Percentiles rank a stretch among this genome's conserved stretches.
Evolutionary conservation across 2,797 vertebrate species (phyloP).

Genomic region (Phalanger gymnotis): DNA sequence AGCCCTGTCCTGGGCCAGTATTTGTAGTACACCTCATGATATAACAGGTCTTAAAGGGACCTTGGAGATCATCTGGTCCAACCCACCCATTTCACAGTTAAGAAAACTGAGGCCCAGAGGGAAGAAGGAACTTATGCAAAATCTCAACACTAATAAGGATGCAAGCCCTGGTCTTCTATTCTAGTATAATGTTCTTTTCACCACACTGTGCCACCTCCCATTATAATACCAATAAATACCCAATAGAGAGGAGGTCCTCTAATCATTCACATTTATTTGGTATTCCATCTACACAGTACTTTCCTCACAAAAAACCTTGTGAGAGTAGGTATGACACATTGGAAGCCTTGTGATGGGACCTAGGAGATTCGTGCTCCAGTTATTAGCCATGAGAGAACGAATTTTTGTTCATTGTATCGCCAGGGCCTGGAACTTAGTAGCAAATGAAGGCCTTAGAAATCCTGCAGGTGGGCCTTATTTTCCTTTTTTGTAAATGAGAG

Average conservation of each 20-base stretch:
- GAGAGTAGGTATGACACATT: not conserved
- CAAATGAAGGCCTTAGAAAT: not conserved
- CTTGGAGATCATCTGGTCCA: not conserved
- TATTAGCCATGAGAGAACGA: not conserved
- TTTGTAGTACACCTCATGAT: not conserved
- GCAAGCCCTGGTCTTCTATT: not conserved
- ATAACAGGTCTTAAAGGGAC: not conserved
- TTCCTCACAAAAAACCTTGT: not conserved
- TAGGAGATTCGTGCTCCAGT: not conserved
- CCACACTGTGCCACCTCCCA: not conserved
- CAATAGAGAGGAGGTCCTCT: not conserved
- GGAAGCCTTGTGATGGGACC: not conserved
- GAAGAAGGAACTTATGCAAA: not conserved
- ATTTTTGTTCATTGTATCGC: not conserved
- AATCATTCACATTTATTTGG: not conserved
- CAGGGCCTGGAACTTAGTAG: not conserved
- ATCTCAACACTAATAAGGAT: not conserved
- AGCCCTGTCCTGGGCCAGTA: not conserved
- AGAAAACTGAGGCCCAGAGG: not conserved
- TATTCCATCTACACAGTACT: not conserved
- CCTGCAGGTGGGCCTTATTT: not conserved
- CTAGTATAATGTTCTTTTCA: not conserved
- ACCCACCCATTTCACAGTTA: not conserved
- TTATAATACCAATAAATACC: not conserved
- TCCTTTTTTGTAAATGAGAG: not conserved